A percentile compares a stretch with the other conserved stretches of the same genome.
Evolutionary conservation across 2,113 vertebrate genomes (phyloP).

Genomic region (Gambusia holbrooki): DNA sequence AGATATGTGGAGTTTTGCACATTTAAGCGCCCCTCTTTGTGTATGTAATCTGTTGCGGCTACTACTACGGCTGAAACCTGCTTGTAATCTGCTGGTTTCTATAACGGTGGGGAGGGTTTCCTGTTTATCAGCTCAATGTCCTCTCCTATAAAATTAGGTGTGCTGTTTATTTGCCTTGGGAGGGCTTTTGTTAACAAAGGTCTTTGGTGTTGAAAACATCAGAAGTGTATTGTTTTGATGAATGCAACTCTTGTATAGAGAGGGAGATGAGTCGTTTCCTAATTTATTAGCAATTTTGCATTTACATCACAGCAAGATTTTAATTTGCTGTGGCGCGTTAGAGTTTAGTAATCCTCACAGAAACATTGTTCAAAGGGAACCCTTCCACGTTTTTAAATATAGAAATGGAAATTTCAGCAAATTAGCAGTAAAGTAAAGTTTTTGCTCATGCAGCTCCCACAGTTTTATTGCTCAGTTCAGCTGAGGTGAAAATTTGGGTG

Average conservation of each 20-base stretch:
- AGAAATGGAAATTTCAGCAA: too few relatives aligned
- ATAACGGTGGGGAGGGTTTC: neutral
- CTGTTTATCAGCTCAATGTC: slow-evolving; percentile 15
- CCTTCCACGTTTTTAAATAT: too few relatives aligned
- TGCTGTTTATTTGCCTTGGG: neutral
- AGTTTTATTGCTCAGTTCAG: too few relatives aligned
- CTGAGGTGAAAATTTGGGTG: too few relatives aligned
- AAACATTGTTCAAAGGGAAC: too few relatives aligned
- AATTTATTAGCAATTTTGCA: neutral
- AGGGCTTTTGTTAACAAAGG: neutral
- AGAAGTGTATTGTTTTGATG: neutral
- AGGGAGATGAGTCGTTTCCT: neutral
- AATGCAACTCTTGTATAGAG: neutral
- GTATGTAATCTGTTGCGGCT: neutral
- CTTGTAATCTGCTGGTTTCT: slow-evolving; percentile 5
- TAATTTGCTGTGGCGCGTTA: neutral
- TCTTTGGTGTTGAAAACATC: neutral
- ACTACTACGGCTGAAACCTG: neutral
- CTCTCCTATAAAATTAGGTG: neutral
- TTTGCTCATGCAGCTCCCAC: too few relatives aligned
- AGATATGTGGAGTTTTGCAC: neutral
- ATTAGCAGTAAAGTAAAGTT: too few relatives aligned
- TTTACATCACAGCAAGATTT: neutral
- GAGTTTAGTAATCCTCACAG: neutral
- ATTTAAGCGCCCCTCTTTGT: neutral